phyloP scores from a whole-genome alignment of 1,140 invertebrate species.

The Galendromus occidentalis region DNA sequence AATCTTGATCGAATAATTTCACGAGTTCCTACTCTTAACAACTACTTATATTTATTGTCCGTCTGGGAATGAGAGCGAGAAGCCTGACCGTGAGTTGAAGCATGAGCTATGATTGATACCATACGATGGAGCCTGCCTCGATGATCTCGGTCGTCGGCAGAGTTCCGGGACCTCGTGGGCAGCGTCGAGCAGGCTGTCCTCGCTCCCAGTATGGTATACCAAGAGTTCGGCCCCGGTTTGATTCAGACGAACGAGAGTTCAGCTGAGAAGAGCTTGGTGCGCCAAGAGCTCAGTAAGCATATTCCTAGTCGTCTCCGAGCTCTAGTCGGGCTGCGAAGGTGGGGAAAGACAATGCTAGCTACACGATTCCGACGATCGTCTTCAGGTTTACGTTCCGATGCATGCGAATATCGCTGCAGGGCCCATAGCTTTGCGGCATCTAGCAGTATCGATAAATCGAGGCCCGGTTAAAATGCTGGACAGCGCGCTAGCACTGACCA shows the following conservation, averaged over 20 bases:
- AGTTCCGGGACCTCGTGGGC: neutral
- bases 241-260: neutral
- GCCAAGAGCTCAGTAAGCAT: neutral
- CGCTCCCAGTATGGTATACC: neutral
- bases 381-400: too few species aligned
- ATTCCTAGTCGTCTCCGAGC: conserved; percentile 11
- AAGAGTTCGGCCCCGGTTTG: neutral
- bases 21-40: too few species aligned
- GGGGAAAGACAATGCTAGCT: conserved; percentile 11
- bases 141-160: neutral
- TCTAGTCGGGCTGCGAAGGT: neutral
- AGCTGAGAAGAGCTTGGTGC: neutral
- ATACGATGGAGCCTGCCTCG: neutral
- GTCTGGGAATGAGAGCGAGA: too few species aligned
- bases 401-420: too few species aligned
- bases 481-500: too few species aligned
- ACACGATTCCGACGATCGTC: neutral
- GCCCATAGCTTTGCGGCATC: too few species aligned
- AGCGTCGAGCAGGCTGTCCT: neutral
- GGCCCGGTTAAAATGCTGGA: too few species aligned
- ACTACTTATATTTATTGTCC: too few species aligned
- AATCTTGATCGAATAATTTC: too few species aligned
- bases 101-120: too few species aligned
- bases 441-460: too few species aligned
- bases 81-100: too few species aligned